Conservation (phyloP, 2,888 invertebrate genomes). For the Erpobdella octoculata region DNA sequence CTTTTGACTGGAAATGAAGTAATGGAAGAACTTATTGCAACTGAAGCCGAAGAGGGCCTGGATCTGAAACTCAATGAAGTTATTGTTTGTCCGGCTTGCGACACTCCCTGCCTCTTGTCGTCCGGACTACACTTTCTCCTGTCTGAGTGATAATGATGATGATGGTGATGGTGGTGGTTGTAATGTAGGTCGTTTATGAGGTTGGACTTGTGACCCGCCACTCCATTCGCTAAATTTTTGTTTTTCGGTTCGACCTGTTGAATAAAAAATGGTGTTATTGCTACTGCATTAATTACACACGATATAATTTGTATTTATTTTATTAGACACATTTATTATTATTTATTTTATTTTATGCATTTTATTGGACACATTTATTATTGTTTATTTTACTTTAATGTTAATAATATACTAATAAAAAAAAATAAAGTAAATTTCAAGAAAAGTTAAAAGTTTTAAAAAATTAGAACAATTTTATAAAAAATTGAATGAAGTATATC, state of each 20-base stretch:
- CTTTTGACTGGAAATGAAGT: neutral
- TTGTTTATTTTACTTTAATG: no score
- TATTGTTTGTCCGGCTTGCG: neutral
- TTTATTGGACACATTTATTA: no score
- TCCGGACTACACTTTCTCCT: neutral
- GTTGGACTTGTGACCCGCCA: neutral
- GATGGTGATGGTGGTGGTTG: slow-evolving; percentile 11
- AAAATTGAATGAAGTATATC: no score
- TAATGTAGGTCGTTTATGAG: neutral
- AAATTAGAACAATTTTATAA: no score
- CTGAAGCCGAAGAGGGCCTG: neutral
- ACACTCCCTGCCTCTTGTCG: neutral
- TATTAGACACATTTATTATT: no score
- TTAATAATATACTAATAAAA: no score
- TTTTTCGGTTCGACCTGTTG: neutral
- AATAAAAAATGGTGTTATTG: neutral
- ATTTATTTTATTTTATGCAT: no score
- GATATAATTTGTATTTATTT: no score
- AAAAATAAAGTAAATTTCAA: no score
- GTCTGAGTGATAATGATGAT: neutral
- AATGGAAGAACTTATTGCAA: slow-evolving; percentile 5
- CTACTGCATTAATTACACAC: no score
- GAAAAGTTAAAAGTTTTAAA: no score
- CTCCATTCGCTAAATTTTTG: neutral
- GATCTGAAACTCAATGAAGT: slow-evolving; percentile 1